Base-by-base conservation (phyloP, 1,140 invertebrate genomes). In the Tetranychus cinnabarinus region DNA sequence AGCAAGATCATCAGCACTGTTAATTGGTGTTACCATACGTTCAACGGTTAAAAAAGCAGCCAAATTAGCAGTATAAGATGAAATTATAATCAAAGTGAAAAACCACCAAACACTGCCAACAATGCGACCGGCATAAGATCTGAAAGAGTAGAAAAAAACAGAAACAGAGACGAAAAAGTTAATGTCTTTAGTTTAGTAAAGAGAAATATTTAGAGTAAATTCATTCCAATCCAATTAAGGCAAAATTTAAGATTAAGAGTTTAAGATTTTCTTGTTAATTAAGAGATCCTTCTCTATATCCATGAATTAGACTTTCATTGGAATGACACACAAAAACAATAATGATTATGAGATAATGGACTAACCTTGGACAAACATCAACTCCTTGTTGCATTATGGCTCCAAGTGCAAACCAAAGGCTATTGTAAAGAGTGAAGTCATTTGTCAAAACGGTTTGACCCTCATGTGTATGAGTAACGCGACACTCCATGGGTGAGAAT, bases 41-140 rank as follows among this genome's bases (percentile, higher is more conserved):
- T 96, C 91, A 4, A 96, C 90, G 0, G 92, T 97, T 5, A 98
- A 74, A 74, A 97, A 97, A 34, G 93, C 91, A 34, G 93, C 93
- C 67, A 79, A 67, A 65, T 78, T 78, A 58, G 77, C 77, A 1
- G 78, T 78, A 68, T 79, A 78, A 2, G 76, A 77, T 35, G 76
- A 77, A 56, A 78, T 77, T 55, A 78, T 74, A 69, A 98, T 97
- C 34, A 98, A 78, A 0, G 92, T 96, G 73, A 98, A 98, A 74
- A 97, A 97, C 92, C 93, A 97, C 93, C 93, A 97, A 1, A 92
- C 88, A 57, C 87, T 87, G 5, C 90, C 89, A 0, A 96, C 89
- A 67, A 97, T 90, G 46, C 93, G 77, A 3, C 91, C 92, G 0
- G 87, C 89, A 61, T 91, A 79, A 1, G 90, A 89, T 69, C 86